Percentiles rank a stretch among this genome's conserved stretches.
phyloP scores from a whole-genome alignment of 2,113 vertebrate genomes.

The Ailuropoda melanoleuca region DNA sequence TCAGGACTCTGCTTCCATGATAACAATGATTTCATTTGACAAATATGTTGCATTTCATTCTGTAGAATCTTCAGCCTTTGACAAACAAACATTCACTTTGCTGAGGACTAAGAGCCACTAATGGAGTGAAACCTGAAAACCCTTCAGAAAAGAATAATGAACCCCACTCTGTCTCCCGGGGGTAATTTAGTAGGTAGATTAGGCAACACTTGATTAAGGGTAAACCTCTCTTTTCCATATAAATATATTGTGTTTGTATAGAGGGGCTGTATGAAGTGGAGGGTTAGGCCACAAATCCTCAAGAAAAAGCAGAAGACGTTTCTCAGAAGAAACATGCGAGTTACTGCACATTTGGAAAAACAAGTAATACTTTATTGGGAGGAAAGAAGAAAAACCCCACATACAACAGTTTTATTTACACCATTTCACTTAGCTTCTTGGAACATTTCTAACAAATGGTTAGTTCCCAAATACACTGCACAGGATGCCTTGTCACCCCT shows the following conservation, averaged over 20 bases:
- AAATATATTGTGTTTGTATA: conserved; percentile 68
- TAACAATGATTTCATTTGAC: conserved; percentile 56
- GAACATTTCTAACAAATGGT: conserved; percentile 9
- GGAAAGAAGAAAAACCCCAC: conserved; percentile 27
- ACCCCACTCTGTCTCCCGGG: conserved; percentile 25
- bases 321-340: conserved; percentile 68
- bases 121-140: conserved; percentile 60
- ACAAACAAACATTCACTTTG: conserved; percentile 58
- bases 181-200: conserved; percentile 73
- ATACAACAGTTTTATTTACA: conserved; percentile 50
- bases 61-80: background rate
- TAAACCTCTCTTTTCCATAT: conserved; percentile 67
- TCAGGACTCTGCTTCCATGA: background rate
- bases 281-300: conserved; percentile 67
- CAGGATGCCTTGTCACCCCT: conserved; percentile 42
- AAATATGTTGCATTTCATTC: conserved; percentile 55
- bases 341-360: conserved; percentile 44
- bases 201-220: conserved; percentile 71
- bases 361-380: conserved; percentile 58
- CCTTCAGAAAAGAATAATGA: conserved; percentile 60
- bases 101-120: background rate
- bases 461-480: conserved; percentile 51
- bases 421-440: background rate
- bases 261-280: conserved; percentile 57
- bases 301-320: conserved; percentile 59